Base-by-base conservation (phyloP, 2,888 invertebrate genomes). In the Chesias legatella region DNA sequence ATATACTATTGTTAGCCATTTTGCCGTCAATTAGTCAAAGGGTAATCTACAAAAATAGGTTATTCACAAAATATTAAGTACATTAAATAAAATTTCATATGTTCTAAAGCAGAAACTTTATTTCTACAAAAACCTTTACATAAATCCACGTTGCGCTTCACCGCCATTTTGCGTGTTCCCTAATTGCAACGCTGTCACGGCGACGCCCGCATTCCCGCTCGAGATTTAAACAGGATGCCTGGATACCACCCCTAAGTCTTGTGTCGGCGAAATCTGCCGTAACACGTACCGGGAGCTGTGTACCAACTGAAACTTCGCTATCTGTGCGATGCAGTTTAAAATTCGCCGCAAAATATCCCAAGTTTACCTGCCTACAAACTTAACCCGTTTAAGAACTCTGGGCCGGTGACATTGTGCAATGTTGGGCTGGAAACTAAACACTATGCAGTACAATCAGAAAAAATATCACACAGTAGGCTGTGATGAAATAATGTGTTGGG, bases 131-230 rank as follows among this genome's bases (percentile, higher is more conserved):
- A n/a, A n/a, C n/a, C n/a, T n/a, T n/a, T n/a, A n/a, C n/a, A n/a
- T 5, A 17, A 17, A 17, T 17, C 5, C 13, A 17, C 13, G 13
- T 2, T 17, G 13, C 13, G 5, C 13, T 17, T 10, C 1, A 38
- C 58, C 58, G 63, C 72, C 66, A 67, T 73, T 71, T 70, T 70
- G 68, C 39, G 63, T 64, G 53, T 50, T 50, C 56, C 65, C 68
- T 74, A 73, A 74, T 72, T 72, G 69, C 67, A 53, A 65, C 70
- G 56, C 68, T 71, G 75, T 73, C 73, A 71, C 68, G 73, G 65
- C 68, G 61, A 39, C 60, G 53, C 63, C 60, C 60, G 66, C 72
- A 73, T 72, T 70, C 73, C 60, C 36, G 42, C 48, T 46, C 56
- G 58, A 64, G 65, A 70, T 70, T 70, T 71, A 72, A 68, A 57